Evolutionary conservation across 2,888 invertebrate genomes (phyloP), one percentile per base, ranked within the genome.

Genomic region (Geotrupes spiniger): DNA sequence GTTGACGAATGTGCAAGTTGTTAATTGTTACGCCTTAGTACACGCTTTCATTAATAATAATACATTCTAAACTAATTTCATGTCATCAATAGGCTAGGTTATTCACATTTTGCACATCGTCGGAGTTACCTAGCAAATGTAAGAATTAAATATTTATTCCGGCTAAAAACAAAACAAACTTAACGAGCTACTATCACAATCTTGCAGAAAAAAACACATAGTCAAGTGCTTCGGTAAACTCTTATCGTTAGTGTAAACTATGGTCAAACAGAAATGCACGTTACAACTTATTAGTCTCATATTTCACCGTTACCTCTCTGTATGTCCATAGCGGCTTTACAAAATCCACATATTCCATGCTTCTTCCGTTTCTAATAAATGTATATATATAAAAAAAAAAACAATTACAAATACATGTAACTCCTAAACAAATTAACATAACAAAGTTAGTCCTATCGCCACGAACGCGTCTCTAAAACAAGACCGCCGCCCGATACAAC

Each of bases 161-260:
- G 15, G 36, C 29, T 41, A 46, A 46, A 46, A 40, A 46, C 38
- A 39, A 46, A 46, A 39, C 15, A 46, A 40, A 46, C 46, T 46
- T 46, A 46, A 40, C 40, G 36, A 46, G 41, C 46, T 46, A 46
- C 40, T 46, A 46, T 46, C 46, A 46, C 46, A 46, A 46, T 46
- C 40, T 46, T 46, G 36, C 46, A 46, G 41, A 46, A 46, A 26
- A 41, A 41, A 10, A 33, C 12, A 33, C 29, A 12, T 33, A 33
- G 10, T 33, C 33, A 33, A 33, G 33, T 33, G 21, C 21, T 21
- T 21, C 21, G 21, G 21, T 21, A 21, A 21, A 21, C 21, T 21
- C 21, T 21, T 21, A 4, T n/a, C n/a, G n/a, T n/a, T n/a, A n/a
- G n/a, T 5, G 6, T 36, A 12, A 36, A 36, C 5, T n/a, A 12